Base-by-base conservation (phyloP, 2,113 vertebrate genomes). In the Tinamus guttatus region DNA sequence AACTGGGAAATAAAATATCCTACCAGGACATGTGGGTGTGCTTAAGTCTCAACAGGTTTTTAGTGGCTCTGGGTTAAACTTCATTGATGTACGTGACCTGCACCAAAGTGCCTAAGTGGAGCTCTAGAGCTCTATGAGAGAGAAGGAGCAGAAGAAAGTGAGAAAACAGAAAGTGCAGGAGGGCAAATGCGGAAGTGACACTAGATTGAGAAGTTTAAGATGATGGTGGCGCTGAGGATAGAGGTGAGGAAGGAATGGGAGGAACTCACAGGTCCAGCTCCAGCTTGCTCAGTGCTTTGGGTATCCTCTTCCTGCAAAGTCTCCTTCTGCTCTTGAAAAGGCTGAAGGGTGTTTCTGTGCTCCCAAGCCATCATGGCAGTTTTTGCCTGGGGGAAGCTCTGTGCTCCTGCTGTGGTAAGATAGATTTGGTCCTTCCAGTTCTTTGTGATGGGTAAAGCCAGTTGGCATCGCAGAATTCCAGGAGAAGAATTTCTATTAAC, bases 41-140 rank as follows among this genome's bases (percentile, higher is more conserved):
- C 34, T 28, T 19, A 5, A 19, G 36, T 56, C 32, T 69, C 54
- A 30, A 4, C 34, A 60, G 38, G 5, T 11, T 70, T 49, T 28
- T 65, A 69, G 54, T 52, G 5, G 20, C 51, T 36, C 60, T 20
- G 40, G 13, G 5, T 65, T 81, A 21, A 40, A 19, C 49, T 70
- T 47, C 0, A 0, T 25, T 8, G 25, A 6, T 5, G 9, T 5
- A 11, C 4, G 43, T 32, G 25, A 10, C 30, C 41, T 56, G 7
- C 14, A 30, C 0, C 22, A 49, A 41, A 25, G 16, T 45, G 56
- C 28, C 25, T 38, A 54, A 86, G 30, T 6, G 17, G 43, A 65
- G 25, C 16, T 93, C 38, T 25, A 74, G 60, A 52, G 15, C 24
- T 22, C 19, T 16, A 2, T 0, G 17, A n/a, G 25, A 65, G 21